Evolutionary conservation across 2,888 invertebrate genomes (phyloP), one percentile per base, ranked within the genome.

Genomic region (Esperia sulphurella): DNA sequence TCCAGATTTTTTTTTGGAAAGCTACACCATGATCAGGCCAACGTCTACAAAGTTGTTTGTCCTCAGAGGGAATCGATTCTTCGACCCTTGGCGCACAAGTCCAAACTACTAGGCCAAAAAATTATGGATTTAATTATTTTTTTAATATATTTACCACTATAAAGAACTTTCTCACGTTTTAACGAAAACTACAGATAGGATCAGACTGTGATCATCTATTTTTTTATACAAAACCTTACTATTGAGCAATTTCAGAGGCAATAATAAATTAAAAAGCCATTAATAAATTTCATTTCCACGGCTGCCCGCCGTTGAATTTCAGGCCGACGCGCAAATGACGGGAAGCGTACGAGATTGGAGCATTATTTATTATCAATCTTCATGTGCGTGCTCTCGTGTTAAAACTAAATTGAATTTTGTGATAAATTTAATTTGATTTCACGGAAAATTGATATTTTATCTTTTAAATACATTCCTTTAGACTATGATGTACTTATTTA

Each of bases 351-450:
- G 37, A 29, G 37, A 45, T 45, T 12, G 14, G 41, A 46, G 41
- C 46, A 46, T 46, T 46, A 46, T 46, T 41, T 46, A 46, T 44
- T 44, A 48, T 44, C 48, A 48, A 45, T 49, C 40, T 30, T 12
- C 10, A 44, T 45, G 41, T 37, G 45, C 21, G 21, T 38, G 49
- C 14, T 33, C 30, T 39, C 31, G 28, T 45, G 45, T 30, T 45
- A 10, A 40, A 38, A 44, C 30, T 14, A 39, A 45, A 40, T 48
- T 44, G 40, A 33, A 48, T 41, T 41, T 41, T 41, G 8, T 30
- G 14, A 41, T 33, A 13, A 44, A 43, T 43, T 43, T 30, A 38
- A 47, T 43, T 47, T 47, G 12, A 43, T 47, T 28, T 41, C n/a
- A 21, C 21, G 21, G 21, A 21, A 21, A 21, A 21, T 21, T 2